Percentiles rank a stretch among this genome's conserved stretches.
These are phyloP conservation scores for Nemoura dubitans DNA, from an alignment of 2,888 invertebrate genomes.

Conservation along the genomic window DNA sequence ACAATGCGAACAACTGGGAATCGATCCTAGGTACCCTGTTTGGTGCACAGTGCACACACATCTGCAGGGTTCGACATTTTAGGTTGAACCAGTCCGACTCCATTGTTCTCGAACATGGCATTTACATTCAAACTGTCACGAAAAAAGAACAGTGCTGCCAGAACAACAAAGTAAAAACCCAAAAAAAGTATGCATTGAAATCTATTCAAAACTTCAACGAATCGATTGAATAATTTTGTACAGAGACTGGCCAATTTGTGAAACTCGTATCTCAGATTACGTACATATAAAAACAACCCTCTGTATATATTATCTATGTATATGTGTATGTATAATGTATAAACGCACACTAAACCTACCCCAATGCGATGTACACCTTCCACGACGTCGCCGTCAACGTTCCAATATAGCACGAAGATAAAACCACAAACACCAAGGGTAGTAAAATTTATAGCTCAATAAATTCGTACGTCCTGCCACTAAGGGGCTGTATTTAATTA, in stretches of 20 bases:
- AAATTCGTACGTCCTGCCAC: slow-evolving; percentile 2
- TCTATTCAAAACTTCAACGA: background rate
- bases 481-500: slow-evolving; percentile 9
- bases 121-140: background rate
- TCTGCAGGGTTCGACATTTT: background rate
- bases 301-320: too few species aligned
- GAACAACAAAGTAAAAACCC: too few species aligned
- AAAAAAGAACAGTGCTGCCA: background rate
- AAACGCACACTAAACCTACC: too few species aligned
- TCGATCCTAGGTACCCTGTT: background rate
- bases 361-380: background rate
- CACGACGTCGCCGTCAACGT: too few species aligned
- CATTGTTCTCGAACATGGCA: background rate
- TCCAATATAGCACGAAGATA: background rate
- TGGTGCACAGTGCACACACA: background rate
- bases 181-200: background rate
- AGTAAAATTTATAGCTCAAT: slow-evolving; percentile 20
- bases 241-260: background rate
- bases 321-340: too few species aligned
- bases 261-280: too few species aligned
- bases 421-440: slow-evolving; percentile 5
- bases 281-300: too few species aligned
- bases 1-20: background rate
- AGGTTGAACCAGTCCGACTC: background rate
- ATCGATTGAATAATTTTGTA: background rate